A percentile compares a stretch with the other conserved stretches of the same genome.
phyloP scores from a whole-genome alignment of 1,140 invertebrate species.

The Coptotermes formosanus region DNA sequence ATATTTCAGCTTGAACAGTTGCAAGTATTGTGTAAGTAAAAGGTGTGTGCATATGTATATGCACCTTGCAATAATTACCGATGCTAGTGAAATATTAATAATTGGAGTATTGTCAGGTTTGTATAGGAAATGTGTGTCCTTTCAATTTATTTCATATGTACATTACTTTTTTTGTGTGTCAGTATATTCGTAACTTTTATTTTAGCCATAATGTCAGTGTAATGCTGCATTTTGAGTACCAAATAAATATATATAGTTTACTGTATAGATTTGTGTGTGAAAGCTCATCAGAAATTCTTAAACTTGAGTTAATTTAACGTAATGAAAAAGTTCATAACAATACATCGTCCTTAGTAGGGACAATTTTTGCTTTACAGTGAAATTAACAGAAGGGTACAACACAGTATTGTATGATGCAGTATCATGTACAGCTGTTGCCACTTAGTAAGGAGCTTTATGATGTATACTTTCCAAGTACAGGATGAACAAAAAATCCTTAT shows the following conservation, averaged over 20 bases:
- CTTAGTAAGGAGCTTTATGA: no score
- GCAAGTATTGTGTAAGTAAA: background rate
- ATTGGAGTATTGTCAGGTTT: background rate
- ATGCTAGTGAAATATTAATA: conserved; percentile 1
- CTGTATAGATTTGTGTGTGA: background rate
- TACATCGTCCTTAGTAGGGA: no score
- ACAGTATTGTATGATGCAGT: no score
- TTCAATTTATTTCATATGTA: background rate
- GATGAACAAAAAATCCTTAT: no score
- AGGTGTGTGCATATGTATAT: background rate
- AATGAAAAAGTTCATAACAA: no score
- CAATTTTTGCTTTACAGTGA: no score
- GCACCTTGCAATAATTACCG: conserved; percentile 1
- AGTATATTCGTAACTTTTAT: background rate
- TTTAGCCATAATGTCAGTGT: background rate
- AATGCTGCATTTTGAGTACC: background rate
- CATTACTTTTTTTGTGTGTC: background rate
- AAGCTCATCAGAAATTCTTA: background rate
- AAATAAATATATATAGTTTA: conserved; percentile 4
- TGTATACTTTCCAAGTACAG: no score
- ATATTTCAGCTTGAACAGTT: background rate
- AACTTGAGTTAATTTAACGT: no score
- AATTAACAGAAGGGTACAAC: no score
- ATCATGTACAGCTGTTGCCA: no score
- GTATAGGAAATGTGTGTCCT: background rate